Evolutionary conservation across 1,140 invertebrate genomes (phyloP).

Genomic region (Chironomus tepperi): DNA sequence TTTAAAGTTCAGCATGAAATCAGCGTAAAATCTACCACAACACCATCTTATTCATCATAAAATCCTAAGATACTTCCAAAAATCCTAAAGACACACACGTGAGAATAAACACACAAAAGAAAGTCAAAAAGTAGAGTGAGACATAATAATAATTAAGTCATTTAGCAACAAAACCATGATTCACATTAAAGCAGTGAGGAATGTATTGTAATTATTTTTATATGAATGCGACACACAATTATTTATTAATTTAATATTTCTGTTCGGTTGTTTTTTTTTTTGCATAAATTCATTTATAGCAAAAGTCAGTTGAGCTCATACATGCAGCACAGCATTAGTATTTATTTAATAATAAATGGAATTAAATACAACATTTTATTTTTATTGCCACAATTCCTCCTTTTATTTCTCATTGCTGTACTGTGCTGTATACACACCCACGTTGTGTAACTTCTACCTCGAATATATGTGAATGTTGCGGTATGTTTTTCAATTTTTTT

Average conservation of each 20-base stretch:
- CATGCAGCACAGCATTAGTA: neutral
- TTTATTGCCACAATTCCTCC: conserved; percentile 18
- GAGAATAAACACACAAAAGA: neutral
- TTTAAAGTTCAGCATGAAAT: too few species aligned
- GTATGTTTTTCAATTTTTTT: neutral
- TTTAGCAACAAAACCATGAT: conserved; percentile 3
- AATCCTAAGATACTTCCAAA: too few species aligned
- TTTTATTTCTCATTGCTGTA: neutral
- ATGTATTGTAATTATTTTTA: neutral
- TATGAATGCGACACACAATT: conserved; percentile 13
- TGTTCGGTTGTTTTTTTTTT: conserved; percentile 1
- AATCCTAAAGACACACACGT: too few species aligned
- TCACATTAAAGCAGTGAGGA: conserved; percentile 11
- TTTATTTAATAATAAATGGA: conserved; percentile 23
- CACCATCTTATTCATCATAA: too few species aligned
- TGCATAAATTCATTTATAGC: conserved; percentile 19
- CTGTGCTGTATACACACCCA: neutral
- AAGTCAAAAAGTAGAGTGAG: neutral
- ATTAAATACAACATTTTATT: conserved; percentile 24
- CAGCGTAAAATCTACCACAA: too few species aligned
- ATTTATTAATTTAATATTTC: conserved; percentile 24
- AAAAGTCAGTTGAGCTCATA: neutral
- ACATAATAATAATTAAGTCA: conserved; percentile 19
- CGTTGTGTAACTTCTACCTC: neutral
- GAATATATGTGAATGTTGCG: neutral